Conservation (phyloP, 2,797 vertebrate genomes). For the Poeciliopsis paucimaculata region DNA sequence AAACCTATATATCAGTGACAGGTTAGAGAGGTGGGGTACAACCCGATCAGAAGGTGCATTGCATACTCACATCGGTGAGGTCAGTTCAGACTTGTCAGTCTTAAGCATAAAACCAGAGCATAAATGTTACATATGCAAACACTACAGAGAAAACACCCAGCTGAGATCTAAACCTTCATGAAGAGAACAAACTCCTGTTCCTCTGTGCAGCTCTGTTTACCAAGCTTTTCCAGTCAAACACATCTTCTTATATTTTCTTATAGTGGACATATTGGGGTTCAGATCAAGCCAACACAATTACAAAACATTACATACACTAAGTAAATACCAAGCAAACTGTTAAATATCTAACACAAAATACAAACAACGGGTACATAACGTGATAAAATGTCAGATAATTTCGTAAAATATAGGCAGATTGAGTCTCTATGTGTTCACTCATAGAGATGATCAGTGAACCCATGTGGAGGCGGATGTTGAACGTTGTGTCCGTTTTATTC, state of each 20-base stretch:
- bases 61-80: background rate
- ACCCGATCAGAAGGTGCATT: background rate
- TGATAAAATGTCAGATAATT: background rate
- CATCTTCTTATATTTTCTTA: background rate
- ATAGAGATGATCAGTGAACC: background rate
- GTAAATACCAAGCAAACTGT: background rate
- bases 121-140: background rate
- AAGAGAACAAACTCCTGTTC: background rate
- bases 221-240: background rate
- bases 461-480: background rate
- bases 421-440: background rate
- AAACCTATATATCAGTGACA: background rate
- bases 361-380: background rate
- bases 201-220: background rate
- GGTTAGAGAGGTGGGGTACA: too few species aligned
- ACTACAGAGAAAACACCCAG: background rate
- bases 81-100: background rate
- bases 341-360: background rate
- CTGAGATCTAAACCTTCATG: background rate
- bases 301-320: background rate
- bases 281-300: background rate
- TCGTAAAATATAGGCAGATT: background rate
- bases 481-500: constrained; percentile 13
- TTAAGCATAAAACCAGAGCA: background rate
- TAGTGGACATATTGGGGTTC: background rate